Base-by-base conservation (phyloP, 2,888 invertebrate species). In the Blastobasis adustella region DNA sequence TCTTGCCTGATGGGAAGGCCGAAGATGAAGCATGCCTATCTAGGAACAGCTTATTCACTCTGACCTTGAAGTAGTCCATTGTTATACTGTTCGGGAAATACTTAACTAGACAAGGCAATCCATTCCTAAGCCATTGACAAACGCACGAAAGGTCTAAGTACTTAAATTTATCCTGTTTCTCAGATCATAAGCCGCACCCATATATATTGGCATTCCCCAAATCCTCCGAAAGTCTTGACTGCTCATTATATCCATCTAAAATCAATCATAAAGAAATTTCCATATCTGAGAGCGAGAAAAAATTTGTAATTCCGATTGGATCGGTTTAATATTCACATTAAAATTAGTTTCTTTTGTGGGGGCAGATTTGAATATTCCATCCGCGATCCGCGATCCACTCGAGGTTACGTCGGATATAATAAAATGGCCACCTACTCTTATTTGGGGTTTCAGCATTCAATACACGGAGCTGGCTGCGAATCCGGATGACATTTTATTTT, bases 251-350 rank as follows among this genome's bases (percentile, higher is more conserved):
- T 23, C 40, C 46, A 50, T 51, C 47, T 54, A 54, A 56, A 63
- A 59, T 62, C 56, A 59, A 59, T 62, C 56, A 55, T 48, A 56
- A 59, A 57, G 47, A 55, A 53, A 58, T 54, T 52, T 53, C 56
- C 50, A 55, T 54, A 55, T 55, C 50, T 49, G 49, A 56, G 54
- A 55, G 54, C 58, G 57, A 47, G 47, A 41, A 56, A 59, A 58
- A 63, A 67, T 65, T 68, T 63, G 62, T 66, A 69, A 61, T 65
- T 68, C 64, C 10, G 48, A 66, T 69, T 57, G 49, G 51, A 55
- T 60, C 45, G 23, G 36, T 44, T 49, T 55, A 57, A 59, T 57
- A 60, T 54, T 49, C 58, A 54, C 53, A 56, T 58, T 57, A 57
- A 57, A 56, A 57, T 58, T 55, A 57, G 53, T 50, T 58, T 56